Base-by-base conservation (phyloP, 2,113 vertebrate genomes). In the Pelusios castaneus region DNA sequence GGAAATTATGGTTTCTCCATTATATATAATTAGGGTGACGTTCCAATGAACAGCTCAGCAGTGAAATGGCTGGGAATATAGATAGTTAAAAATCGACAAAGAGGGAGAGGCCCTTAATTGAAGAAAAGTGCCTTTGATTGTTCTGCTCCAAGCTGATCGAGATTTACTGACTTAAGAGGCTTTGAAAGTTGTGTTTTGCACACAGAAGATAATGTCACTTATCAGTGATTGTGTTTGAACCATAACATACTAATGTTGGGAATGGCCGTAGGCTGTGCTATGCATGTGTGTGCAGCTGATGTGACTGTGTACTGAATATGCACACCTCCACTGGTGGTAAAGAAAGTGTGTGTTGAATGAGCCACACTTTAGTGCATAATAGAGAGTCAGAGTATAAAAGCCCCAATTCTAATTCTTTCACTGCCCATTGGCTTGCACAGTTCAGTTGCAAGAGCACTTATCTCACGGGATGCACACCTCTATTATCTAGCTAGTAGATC, bases 401-500 rank as follows among this genome's bases (percentile, higher is more conserved):
- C 75, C 54, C 2, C 14, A 3, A 2, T 31, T 93, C 49, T 17
- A 3, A 2, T 31, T 93, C 49, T 7, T 24, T 80, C 87, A 78
- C 49, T 41, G 60, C 4, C 0, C 22, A 1, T 54, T n/a, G 19
- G 31, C n/a, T 52, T 34, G 0, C 14, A 17, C 45, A 55, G 86
- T 29, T 92, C 54, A 22, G 45, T 38, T 82, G 27, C 11, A 43
- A 43, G 58, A 86, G 43, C 51, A 29, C 9, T 9, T 22, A 17
- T 34, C 21, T 79, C 16, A 70, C 90, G 49, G 27, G 84, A 70
- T 84, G 31, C 81, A 41, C 41, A 16, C 86, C 85, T 93, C 90
- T 82, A 89, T 95, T 67, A 78, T 49, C 70, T 89, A n/a, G 55
- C 84, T 0, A 90, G 90, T 12, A 82, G 52, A 58, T 95, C 93